A percentile compares a stretch with the other conserved stretches of the same genome.
These are phyloP conservation scores for Benitochromis conjunctus DNA, from an alignment of 2,113 vertebrate species.

Conservation along the genomic window DNA sequence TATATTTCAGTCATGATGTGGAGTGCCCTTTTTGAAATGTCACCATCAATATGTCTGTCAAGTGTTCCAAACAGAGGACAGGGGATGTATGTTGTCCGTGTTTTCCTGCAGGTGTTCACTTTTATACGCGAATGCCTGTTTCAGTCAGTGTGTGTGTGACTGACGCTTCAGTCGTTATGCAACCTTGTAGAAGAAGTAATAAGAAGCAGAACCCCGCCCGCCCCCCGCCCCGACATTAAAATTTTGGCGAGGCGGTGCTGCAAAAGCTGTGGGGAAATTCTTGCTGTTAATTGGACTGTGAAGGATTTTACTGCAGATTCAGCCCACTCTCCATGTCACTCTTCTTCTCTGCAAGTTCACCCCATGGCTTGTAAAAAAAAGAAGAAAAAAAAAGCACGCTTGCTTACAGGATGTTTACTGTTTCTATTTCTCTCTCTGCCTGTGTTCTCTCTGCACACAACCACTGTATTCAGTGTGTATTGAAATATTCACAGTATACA, in stretches of 20 bases:
- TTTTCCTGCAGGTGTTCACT: not conserved
- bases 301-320: constrained; percentile 38
- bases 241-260: constrained; percentile 3
- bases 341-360: not conserved
- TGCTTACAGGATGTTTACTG: not conserved
- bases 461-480: not conserved
- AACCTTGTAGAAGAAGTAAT: constrained; percentile 32
- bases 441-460: not conserved
- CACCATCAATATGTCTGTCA: constrained; percentile 36
- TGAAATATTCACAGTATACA: not conserved
- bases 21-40: constrained; percentile 46
- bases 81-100: not conserved
- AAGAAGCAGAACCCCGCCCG: not conserved
- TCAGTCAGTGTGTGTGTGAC: not conserved
- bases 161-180: constrained; percentile 28
- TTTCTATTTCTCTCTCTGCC: not conserved
- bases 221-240: not conserved
- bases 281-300: constrained; percentile 55
- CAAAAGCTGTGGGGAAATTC: constrained; percentile 22
- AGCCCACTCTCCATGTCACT: not conserved
- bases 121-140: not conserved
- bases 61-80: not conserved
- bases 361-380: not conserved
- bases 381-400: not conserved
- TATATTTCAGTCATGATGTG: constrained; percentile 45